Evolutionary conservation across 2,797 vertebrate genomes (phyloP).

Genomic region (Leptatherina wallacei): DNA sequence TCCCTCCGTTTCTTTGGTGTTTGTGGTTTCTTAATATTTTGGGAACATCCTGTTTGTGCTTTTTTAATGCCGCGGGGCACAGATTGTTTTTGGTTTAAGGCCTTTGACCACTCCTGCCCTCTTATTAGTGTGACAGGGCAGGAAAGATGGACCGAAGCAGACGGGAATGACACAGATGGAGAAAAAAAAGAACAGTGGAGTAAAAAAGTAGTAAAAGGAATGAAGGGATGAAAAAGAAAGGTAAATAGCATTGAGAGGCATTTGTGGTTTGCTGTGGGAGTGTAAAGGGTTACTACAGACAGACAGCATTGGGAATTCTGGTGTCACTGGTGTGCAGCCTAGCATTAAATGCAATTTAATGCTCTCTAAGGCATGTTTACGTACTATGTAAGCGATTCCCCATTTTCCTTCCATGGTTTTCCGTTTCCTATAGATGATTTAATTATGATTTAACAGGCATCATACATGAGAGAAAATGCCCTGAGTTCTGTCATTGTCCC

Average conservation of each 20-base stretch:
- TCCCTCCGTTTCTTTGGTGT: conserved; percentile 56
- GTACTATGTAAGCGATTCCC: conserved; percentile 62
- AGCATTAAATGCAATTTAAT: conserved; percentile 77
- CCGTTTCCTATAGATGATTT: conserved; percentile 67
- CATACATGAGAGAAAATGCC: conserved; percentile 35
- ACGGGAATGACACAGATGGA: not conserved
- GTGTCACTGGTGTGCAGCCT: conserved; percentile 65
- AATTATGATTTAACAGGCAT: conserved; percentile 40
- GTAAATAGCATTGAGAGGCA: conserved; percentile 31
- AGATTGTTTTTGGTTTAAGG: conserved; percentile 61
- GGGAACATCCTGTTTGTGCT: conserved; percentile 77
- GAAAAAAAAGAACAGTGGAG: not conserved
- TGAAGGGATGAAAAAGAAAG: conserved; percentile 37
- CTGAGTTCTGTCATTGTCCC: conserved; percentile 9
- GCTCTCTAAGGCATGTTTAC: conserved; percentile 64
- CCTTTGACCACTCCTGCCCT: conserved; percentile 53
- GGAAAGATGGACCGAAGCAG: conserved; percentile 24
- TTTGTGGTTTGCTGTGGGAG: conserved; percentile 50
- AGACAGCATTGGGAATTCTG: conserved; percentile 63
- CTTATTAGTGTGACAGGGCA: conserved; percentile 56
- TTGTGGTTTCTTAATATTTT: conserved; percentile 71
- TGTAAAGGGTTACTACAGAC: conserved; percentile 32
- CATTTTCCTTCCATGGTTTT: conserved; percentile 38
- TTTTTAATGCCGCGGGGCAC: conserved; percentile 49
- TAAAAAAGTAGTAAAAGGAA: conserved; percentile 20